Conservation (phyloP, 2,797 vertebrate genomes). For the Enteromius anoplus region DNA sequence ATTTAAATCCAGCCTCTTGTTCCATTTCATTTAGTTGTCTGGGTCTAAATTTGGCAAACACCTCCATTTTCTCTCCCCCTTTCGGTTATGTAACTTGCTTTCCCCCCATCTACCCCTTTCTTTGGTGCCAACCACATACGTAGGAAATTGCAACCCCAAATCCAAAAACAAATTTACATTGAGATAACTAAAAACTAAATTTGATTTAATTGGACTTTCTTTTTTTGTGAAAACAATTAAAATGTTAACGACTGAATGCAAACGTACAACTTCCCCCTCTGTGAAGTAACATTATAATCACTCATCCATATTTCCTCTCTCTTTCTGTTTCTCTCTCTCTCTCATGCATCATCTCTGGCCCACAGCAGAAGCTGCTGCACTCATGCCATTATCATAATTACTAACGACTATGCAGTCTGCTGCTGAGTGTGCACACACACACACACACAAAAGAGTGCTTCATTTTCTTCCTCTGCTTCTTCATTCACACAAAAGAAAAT, state of each 20-base stretch:
- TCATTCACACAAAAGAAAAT: conserved; percentile 35
- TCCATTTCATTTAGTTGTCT: conserved; percentile 39
- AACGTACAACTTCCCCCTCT: background rate
- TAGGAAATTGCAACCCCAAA: conserved; percentile 31
- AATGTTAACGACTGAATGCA: conserved; percentile 12
- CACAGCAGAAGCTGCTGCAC: conserved; percentile 48
- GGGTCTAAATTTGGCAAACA: conserved; percentile 62
- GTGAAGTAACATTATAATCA: conserved; percentile 33
- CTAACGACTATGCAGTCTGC: conserved; percentile 56
- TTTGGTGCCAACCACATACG: background rate
- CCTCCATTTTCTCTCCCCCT: conserved; percentile 62
- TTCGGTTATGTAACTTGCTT: conserved; percentile 63
- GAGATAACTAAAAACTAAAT: conserved; percentile 14
- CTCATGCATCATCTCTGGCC: conserved; percentile 48
- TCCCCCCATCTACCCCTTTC: conserved; percentile 9
- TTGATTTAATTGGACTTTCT: conserved; percentile 16
- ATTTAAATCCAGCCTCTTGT: conserved; percentile 28
- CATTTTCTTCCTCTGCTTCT: conserved; percentile 9
- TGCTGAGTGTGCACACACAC: conserved; percentile 46
- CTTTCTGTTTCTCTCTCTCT: conserved; percentile 10
- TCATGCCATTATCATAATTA: conserved; percentile 59
- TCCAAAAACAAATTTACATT: conserved; percentile 19
- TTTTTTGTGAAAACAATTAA: conserved; percentile 29
- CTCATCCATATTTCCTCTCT: conserved; percentile 26
- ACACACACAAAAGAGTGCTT: background rate